These are phyloP conservation scores for Sus cebifrons DNA, from an alignment of 2,797 vertebrate species.

Conservation along the genomic window DNA sequence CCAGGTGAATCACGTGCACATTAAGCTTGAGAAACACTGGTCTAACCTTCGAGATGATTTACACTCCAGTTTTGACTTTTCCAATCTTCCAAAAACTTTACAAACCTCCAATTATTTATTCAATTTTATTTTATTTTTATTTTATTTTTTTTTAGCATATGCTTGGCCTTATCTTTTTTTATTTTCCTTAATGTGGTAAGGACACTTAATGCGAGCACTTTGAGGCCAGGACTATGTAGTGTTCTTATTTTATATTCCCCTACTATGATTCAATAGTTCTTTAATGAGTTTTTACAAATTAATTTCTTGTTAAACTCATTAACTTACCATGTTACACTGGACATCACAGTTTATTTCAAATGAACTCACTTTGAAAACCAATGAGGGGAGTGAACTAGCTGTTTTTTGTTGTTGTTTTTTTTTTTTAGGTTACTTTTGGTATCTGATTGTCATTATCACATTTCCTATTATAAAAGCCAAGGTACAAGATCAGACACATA, in stretches of 20 bases:
- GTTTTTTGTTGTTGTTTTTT: neutral
- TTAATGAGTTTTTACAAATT: conserved; percentile 48
- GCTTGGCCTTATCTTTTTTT: neutral
- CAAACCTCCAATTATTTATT: neutral
- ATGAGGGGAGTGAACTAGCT: neutral
- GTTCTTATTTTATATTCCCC: conserved; percentile 16
- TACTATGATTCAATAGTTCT: neutral
- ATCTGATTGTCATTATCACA: neutral
- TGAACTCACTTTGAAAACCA: conserved; percentile 35
- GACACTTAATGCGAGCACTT: neutral
- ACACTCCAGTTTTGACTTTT: neutral
- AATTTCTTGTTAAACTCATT: conserved; percentile 44
- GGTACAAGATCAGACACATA: neutral
- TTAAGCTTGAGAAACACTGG: neutral
- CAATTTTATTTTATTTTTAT: neutral
- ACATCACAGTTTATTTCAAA: neutral
- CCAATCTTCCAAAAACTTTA: conserved; percentile 6
- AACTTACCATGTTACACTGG: neutral
- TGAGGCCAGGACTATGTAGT: neutral
- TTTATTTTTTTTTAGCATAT: neutral
- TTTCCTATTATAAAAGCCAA: neutral
- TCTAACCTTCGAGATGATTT: neutral
- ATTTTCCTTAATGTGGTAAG: neutral
- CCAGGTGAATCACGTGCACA: neutral
- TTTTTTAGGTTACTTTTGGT: neutral